Base-by-base conservation (phyloP, 2,797 vertebrate genomes). In the Chelonia mydas region DNA sequence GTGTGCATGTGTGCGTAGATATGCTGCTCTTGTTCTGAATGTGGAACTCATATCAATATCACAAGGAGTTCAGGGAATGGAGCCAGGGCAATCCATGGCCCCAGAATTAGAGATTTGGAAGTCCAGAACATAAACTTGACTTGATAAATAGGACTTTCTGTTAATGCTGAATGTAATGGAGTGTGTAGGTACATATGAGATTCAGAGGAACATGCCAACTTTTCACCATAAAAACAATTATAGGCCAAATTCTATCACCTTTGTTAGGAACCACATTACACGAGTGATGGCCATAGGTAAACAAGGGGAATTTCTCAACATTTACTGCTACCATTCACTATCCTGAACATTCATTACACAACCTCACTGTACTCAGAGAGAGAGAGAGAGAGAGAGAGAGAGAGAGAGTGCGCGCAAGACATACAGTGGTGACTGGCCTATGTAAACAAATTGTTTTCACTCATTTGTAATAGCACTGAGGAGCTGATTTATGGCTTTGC, bases 401-500 rank as follows among this genome's bases (percentile, higher is more conserved):
- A 57, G n/a, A 23, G 15, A 78, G 8, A 72, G 27, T 23, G 15
- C 17, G 9, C n/a, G 17, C 41, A 17, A 76, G 10, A 28, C 2
- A 6, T 47, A 53, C 47, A 59, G 53, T 1, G 21, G 47, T 12
- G 37, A 50, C 23, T 31, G 7, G 61, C 9, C 28, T 53, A 80
- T 21, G 8, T 41, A 65, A 50, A 94, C 8, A 27, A 81, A 16
- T 8, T 31, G 21, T 5, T 85, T 77, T 88, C 5, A 3, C 84
- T 81, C 31, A 16, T 87, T 94, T 92, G 87, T 55, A 86, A 78
- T 41, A 93, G 57, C 6, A 61, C 41, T 83, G 68, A 84, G 37
- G 3, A 49, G 51, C 57, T 80, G 59, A 74, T 76, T 77, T 31
- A 53, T 11, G 45, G 11, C 10, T 92, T 78, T 88, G 59, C 17